These are phyloP conservation scores for Chouioia cunea DNA, from an alignment of 2,888 invertebrate genomes.

Conservation along the genomic window DNA sequence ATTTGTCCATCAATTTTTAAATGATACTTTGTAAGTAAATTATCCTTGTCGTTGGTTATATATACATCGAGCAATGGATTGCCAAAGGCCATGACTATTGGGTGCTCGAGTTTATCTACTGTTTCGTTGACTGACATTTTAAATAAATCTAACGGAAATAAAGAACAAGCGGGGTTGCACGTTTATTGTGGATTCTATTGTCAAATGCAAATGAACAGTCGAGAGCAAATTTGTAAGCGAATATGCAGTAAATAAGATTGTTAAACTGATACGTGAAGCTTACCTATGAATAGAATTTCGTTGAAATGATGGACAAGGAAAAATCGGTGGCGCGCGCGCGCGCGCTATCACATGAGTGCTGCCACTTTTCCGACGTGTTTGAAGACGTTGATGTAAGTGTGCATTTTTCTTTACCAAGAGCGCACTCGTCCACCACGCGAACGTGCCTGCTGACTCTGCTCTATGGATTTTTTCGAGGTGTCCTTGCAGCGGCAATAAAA, in stretches of 20 bases:
- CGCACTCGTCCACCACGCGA: too few relatives aligned
- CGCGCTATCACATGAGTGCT: too few relatives aligned
- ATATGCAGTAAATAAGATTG: constrained; percentile 47
- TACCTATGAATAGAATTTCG: not conserved
- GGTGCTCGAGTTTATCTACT: constrained; percentile 51
- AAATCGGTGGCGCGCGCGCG: too few relatives aligned
- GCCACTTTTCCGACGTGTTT: too few relatives aligned
- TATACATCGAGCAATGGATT: constrained; percentile 65
- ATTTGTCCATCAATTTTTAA: constrained; percentile 60
- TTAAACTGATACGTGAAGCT: not conserved
- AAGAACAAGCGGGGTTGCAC: too few relatives aligned
- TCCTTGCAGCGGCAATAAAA: too few relatives aligned
- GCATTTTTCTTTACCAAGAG: too few relatives aligned
- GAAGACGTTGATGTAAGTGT: too few relatives aligned
- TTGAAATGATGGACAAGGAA: not conserved
- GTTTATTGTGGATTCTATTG: too few relatives aligned
- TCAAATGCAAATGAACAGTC: too few relatives aligned
- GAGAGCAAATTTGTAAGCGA: constrained; percentile 19
- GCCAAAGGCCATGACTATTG: constrained; percentile 63
- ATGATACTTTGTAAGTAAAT: constrained; percentile 59
- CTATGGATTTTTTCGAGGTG: too few relatives aligned
- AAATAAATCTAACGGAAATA: not conserved
- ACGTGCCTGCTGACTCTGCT: too few relatives aligned
- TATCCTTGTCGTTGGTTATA: constrained; percentile 55
- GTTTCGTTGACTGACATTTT: constrained; percentile 52